These are phyloP conservation scores for Notospermus geniculatus DNA, from an alignment of 1,140 invertebrate species.

Conservation along the genomic window DNA sequence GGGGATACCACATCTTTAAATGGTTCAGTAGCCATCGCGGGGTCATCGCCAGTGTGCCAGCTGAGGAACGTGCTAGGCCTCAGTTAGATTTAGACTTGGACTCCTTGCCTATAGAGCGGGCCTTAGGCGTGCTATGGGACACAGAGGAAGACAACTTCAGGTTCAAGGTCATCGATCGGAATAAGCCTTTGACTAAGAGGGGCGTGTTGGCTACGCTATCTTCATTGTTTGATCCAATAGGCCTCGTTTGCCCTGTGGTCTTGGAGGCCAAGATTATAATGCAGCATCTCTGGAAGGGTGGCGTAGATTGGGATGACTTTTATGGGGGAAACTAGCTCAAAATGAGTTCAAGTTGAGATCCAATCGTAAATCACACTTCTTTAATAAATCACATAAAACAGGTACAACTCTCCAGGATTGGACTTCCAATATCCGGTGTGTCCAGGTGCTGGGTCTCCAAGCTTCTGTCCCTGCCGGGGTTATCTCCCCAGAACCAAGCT, in stretches of 20 bases:
- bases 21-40: constrained; percentile 11
- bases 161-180: background rate
- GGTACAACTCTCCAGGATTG: too few relatives aligned
- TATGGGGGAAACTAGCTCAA: too few relatives aligned
- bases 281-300: constrained; percentile 12
- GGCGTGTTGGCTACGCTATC: constrained; percentile 15
- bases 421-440: too few relatives aligned
- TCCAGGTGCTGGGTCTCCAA: too few relatives aligned
- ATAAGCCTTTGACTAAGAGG: constrained; percentile 1
- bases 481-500: too few relatives aligned
- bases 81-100: background rate
- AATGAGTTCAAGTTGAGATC: too few relatives aligned
- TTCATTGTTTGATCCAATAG: constrained; percentile 20
- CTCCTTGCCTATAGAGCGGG: background rate
- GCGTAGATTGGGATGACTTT: constrained; percentile 24
- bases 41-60: constrained; percentile 13
- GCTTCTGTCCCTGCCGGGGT: too few relatives aligned
- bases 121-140: constrained; percentile 11
- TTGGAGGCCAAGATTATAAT: constrained; percentile 17
- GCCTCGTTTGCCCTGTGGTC: constrained; percentile 16
- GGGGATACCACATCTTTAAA: constrained; percentile 18
- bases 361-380: too few relatives aligned
- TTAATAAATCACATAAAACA: too few relatives aligned
- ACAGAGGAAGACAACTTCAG: constrained; percentile 10
- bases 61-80: background rate